phyloP scores from a whole-genome alignment of 1,140 invertebrate genomes.

The Rhopalosiphum maidis region DNA sequence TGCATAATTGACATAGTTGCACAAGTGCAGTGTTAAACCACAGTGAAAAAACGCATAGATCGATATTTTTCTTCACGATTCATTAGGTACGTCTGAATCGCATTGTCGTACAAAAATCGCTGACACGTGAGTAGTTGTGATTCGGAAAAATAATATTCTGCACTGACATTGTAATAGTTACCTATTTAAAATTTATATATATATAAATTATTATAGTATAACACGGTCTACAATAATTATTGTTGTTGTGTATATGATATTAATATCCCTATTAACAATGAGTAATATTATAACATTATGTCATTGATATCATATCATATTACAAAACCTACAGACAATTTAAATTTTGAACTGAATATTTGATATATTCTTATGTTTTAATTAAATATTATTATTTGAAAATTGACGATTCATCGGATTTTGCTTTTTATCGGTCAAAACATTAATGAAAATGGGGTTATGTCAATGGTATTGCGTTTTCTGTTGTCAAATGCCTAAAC shows the following conservation, averaged over 20 bases:
- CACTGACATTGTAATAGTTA: background rate
- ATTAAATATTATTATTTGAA: background rate
- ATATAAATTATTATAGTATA: background rate
- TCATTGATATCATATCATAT: background rate
- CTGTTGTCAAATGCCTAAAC: background rate
- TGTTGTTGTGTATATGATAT: background rate
- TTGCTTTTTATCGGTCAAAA: background rate
- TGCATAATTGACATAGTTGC: background rate
- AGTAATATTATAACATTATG: background rate
- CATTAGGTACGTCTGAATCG: background rate
- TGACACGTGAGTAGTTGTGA: background rate
- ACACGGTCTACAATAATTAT: background rate
- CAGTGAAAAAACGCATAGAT: background rate
- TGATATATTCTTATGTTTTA: background rate
- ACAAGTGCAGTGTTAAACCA: background rate
- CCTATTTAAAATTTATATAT: too few relatives aligned
- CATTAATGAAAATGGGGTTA: background rate
- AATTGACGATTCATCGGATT: background rate
- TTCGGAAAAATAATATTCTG: background rate
- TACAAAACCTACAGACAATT: background rate
- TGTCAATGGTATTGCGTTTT: background rate
- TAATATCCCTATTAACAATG: background rate
- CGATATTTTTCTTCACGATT: background rate
- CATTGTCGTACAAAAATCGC: background rate
- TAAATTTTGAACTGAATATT: background rate